Base-by-base conservation (phyloP, 2,113 vertebrate species). In the Macaca nemestrina region DNA sequence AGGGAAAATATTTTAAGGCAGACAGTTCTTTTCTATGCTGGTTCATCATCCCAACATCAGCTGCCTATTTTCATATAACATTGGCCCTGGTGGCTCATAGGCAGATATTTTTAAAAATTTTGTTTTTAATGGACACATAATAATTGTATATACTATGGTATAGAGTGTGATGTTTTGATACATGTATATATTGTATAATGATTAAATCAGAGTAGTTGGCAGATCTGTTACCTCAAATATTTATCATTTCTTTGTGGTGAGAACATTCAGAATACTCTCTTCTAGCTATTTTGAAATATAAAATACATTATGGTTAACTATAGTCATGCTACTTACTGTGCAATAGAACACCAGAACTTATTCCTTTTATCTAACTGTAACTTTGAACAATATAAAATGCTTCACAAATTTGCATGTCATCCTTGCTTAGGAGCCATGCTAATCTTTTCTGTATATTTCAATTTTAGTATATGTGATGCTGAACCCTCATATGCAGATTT, bases 31-130 rank as follows among this genome's bases (percentile, higher is more conserved):
- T 88, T 92, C 38, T 17, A 45, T 84, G 23, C 27, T 94, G 48
- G 40, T 67, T 89, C 48, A 68, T 90, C 20, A 30, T 80, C 35
- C 40, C 43, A n/a, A 27, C 55, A 20, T 27, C 83, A 59, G 85
- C 59, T 96, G 68, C 32, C 76, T 79, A 14, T 92, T 93, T 92
- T 97, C 57, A 7, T 25, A 61, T 92, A 82, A 72, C 20, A 57
- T 40, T 86, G 61, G 59, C 55, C 32, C 17, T 92, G 38, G 55
- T 43, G 75, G 68, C 50, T 89, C 72, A 87, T 52, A 70, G 25
- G 72, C 43, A 92, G 27, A 67, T 64, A 14, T 80, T 55, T 79
- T n/a, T 35, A 8, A 10, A 48, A 76, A 30, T 78, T 48, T 76
- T 8, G 32, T 48, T 78, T 78, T 48, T 78, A 78, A 78, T 45